phyloP scores from a whole-genome alignment of 2,113 vertebrate genomes.

The Indicator indicator region DNA sequence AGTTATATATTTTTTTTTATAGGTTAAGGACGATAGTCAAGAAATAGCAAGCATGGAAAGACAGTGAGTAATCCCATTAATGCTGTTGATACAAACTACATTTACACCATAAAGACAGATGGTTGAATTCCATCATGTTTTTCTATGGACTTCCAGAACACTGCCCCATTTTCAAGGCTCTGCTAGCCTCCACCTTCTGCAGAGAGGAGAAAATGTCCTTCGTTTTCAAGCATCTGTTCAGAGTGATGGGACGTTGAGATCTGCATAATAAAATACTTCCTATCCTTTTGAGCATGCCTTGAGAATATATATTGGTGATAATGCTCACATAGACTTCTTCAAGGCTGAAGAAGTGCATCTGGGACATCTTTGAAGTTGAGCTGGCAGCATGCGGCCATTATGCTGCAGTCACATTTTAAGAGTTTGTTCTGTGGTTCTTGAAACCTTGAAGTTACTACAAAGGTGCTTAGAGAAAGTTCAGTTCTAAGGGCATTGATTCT shows the following conservation, averaged over 20 bases:
- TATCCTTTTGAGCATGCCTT: not conserved
- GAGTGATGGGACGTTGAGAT: not conserved
- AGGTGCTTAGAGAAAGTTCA: not conserved
- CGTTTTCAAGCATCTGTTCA: not conserved
- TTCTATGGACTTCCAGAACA: not conserved
- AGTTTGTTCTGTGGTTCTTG: not conserved
- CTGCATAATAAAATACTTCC: not conserved
- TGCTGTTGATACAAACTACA: not conserved
- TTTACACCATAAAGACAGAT: not conserved
- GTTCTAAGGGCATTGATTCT: not conserved
- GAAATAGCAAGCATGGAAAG: conserved; percentile 96
- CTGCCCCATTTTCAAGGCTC: not conserved
- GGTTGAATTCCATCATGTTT: not conserved
- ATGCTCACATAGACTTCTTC: not conserved
- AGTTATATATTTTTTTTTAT: not conserved
- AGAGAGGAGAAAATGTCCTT: not conserved
- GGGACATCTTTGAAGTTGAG: not conserved
- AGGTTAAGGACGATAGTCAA: conserved; percentile 97
- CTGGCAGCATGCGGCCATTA: not conserved
- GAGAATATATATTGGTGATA: not conserved
- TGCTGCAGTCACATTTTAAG: not conserved
- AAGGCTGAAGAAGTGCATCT: not conserved
- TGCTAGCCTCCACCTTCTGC: not conserved
- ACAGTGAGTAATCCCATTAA: conserved; percentile 80
- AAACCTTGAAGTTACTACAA: not conserved